Evolutionary conservation across 2,113 vertebrate species (phyloP).

Genomic region (Sakesphorus luctuosus): DNA sequence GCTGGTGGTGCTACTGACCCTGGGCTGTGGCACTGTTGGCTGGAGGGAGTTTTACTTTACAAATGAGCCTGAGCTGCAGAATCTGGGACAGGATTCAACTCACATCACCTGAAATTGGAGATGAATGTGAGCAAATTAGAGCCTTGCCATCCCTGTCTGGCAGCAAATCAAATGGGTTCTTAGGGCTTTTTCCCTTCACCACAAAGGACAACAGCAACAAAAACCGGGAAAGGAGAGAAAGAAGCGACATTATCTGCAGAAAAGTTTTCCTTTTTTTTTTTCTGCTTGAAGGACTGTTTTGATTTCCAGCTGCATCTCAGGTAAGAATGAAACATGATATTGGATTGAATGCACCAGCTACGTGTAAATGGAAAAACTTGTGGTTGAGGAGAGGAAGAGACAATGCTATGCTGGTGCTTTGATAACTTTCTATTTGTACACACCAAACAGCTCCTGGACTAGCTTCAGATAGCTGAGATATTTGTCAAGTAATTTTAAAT

Average conservation of each 20-base stretch:
- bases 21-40: neutral
- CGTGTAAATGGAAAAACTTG: neutral
- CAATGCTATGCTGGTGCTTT: neutral
- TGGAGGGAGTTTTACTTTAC: neutral
- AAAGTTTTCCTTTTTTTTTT: neutral
- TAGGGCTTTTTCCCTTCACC: neutral
- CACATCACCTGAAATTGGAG: neutral
- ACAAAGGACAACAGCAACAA: neutral
- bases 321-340: conserved; percentile 6
- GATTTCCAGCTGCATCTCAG: conserved; percentile 42
- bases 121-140: neutral
- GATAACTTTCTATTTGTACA: neutral
- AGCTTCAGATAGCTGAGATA: neutral
- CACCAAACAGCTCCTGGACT: neutral
- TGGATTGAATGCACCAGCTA: neutral
- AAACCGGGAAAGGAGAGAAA: neutral
- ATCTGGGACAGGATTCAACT: neutral
- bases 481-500: neutral
- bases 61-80: neutral
- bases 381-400: neutral
- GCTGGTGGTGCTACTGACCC: neutral
- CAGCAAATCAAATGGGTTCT: neutral
- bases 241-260: neutral
- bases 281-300: neutral
- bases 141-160: neutral